phyloP scores from a whole-genome alignment of 2,113 vertebrate species.

The Sebastes fasciatus region DNA sequence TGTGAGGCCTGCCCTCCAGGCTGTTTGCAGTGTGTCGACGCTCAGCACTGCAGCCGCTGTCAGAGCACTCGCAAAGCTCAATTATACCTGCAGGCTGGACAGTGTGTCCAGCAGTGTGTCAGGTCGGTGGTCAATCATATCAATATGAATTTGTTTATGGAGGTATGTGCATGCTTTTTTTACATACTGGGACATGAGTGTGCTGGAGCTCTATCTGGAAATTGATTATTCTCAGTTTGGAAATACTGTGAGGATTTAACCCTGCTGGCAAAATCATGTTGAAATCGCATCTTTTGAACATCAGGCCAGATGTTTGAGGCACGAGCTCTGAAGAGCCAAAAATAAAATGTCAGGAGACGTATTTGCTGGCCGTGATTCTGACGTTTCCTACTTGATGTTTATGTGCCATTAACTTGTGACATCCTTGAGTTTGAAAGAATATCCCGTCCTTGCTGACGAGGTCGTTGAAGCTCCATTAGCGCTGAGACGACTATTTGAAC shows the following conservation, averaged over 20 bases:
- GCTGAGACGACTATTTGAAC: conserved; percentile 25
- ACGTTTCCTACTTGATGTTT: conserved; percentile 30
- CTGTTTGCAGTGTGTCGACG: conserved; percentile 84
- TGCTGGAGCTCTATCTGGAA: neutral
- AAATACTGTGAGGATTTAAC: neutral
- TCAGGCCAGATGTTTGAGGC: conserved; percentile 10
- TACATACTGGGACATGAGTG: neutral
- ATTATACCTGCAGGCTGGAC: conserved; percentile 86
- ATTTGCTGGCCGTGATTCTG: conserved; percentile 22
- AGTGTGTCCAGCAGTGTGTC: conserved; percentile 86
- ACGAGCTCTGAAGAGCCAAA: neutral
- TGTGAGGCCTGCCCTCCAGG: conserved; percentile 87
- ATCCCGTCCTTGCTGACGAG: conserved; percentile 16
- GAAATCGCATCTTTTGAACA: conserved; percentile 17
- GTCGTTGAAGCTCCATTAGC: conserved; percentile 48
- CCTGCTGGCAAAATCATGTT: neutral
- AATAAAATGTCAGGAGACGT: neutral
- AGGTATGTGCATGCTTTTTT: neutral
- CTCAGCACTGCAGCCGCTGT: conserved; percentile 85
- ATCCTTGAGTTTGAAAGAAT: conserved; percentile 16
- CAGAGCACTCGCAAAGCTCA: conserved; percentile 45
- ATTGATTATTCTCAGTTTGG: neutral
- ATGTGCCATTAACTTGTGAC: conserved; percentile 39
- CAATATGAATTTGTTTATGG: too few species aligned
- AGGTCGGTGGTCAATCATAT: conserved; percentile 53